Evolutionary conservation across 2,113 vertebrate species (phyloP), one percentile per base, ranked within the genome.

Genomic region (Pomatostomus ruficeps): DNA sequence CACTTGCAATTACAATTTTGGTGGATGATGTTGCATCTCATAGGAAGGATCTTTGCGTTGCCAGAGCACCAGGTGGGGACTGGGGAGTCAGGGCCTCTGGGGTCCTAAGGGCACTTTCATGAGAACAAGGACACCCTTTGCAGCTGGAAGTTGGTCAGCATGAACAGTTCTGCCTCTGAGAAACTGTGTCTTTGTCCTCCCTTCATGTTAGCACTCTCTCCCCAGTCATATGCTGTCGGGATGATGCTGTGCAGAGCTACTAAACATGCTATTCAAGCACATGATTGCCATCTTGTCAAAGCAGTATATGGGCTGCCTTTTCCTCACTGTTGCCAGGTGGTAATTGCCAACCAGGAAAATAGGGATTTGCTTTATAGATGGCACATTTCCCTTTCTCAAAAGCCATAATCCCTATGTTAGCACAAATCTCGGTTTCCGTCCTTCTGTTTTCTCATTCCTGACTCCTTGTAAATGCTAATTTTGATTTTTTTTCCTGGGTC

Each of bases 371-470:
- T 79, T 93, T 38, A 55, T 59, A 80, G 58, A 71, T 40, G 81
- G 46, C 35, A 83, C 23, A 55, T 49, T 84, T 28, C 68, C 23
- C 31, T 65, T 58, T 89, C 49, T 86, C 80, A 75, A 83, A 79
- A 86, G 85, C 36, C 36, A 35, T 55, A 91, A 66, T 43, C 63
- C 36, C 51, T 75, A 45, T 73, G 42, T 82, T 66, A 88, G 54
- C 24, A 83, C 31, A 61, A 73, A 31, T 62, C 4, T 85, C 21
- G 54, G 29, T 36, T 76, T 31, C 28, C 31, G 88, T 90, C 71
- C 26, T 93, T 91, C 63, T 88, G 43, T 83, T 96, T 95, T 71
- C 43, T 92, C 33, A 66, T 58, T 85, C n/a, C 29, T 67, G 46
- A 76, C 22, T 74, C 76, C 42, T 72, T 62, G 33, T 55, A 89